Conservation (phyloP, 2,113 vertebrate species). For the Orientallactaga bullata region DNA sequence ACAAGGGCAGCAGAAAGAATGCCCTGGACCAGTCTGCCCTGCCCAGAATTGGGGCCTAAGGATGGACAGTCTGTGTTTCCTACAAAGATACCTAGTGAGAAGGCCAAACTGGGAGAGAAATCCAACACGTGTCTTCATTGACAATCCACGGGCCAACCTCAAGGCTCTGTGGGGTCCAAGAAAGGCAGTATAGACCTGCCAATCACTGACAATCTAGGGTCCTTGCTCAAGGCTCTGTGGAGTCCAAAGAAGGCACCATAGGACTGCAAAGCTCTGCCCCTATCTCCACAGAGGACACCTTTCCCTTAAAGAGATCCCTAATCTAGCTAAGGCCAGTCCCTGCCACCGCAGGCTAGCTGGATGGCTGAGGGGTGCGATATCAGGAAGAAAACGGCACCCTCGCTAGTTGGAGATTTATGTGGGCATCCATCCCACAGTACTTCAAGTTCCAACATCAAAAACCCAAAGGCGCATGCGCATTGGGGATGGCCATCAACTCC, state of each 20-base stretch:
- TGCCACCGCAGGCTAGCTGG: not conserved
- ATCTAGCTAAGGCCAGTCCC: not conserved
- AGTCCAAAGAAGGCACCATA: not conserved
- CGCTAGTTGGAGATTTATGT: not conserved
- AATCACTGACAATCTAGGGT: not conserved
- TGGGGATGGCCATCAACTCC: not conserved
- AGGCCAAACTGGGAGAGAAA: not conserved
- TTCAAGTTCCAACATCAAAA: not conserved
- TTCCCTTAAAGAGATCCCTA: not conserved
- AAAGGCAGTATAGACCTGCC: not conserved
- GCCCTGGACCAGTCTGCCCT: accelerated
- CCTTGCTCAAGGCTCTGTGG: not conserved
- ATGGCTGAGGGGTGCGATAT: not conserved
- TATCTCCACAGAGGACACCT: not conserved
- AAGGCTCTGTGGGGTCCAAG: not conserved
- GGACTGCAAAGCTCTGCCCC: not conserved
- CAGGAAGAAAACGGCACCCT: not conserved
- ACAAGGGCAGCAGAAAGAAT: not conserved
- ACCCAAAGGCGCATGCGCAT: not conserved
- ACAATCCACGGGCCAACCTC: not conserved
- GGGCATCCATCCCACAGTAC: not conserved
- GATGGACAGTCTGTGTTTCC: not conserved
- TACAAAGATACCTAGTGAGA: not conserved
- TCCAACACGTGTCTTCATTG: not conserved
- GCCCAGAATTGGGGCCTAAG: not conserved